These are phyloP conservation scores for Astyanax mexicanus DNA, from an alignment of 2,797 vertebrate genomes.

Conservation along the genomic window DNA sequence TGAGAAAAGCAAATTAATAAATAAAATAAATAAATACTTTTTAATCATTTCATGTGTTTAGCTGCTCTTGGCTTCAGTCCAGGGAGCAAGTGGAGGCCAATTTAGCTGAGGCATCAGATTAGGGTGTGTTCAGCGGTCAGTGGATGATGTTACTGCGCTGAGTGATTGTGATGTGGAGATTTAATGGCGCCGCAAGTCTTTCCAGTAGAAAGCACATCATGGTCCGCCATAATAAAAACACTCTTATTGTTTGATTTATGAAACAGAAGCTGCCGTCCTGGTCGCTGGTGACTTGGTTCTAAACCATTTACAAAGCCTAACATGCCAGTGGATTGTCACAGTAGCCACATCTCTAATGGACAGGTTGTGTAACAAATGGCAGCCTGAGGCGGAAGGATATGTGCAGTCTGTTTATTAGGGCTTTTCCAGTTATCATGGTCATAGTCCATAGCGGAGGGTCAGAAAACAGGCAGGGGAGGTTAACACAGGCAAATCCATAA, in stretches of 20 bases:
- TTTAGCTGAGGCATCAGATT: conserved; percentile 5
- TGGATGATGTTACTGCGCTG: conserved; percentile 2
- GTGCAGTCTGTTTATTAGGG: not conserved
- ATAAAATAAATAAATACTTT: conserved; percentile 16
- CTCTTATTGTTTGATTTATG: not conserved
- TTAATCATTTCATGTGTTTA: conserved; percentile 26
- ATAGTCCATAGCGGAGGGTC: not conserved
- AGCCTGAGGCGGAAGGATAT: not conserved
- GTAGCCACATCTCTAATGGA: not conserved
- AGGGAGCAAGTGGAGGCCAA: conserved; percentile 21
- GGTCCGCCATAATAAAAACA: not conserved
- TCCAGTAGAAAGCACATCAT: conserved; percentile 19
- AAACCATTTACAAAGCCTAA: conserved; percentile 6
- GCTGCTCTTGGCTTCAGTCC: conserved; percentile 32
- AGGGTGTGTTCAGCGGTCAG: conserved; percentile 6
- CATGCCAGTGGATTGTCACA: not conserved
- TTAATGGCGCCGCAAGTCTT: conserved; percentile 32
- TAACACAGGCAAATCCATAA: not conserved
- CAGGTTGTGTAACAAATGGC: not conserved
- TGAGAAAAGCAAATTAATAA: conserved; percentile 11
- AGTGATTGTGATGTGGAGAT: conserved; percentile 25
- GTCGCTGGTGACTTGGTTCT: not conserved
- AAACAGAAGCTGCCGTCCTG: not conserved
- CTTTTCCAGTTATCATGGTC: not conserved
- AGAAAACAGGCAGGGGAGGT: not conserved